Conservation (phyloP, 2,797 vertebrate genomes). For the Peromyscus attwateri region DNA sequence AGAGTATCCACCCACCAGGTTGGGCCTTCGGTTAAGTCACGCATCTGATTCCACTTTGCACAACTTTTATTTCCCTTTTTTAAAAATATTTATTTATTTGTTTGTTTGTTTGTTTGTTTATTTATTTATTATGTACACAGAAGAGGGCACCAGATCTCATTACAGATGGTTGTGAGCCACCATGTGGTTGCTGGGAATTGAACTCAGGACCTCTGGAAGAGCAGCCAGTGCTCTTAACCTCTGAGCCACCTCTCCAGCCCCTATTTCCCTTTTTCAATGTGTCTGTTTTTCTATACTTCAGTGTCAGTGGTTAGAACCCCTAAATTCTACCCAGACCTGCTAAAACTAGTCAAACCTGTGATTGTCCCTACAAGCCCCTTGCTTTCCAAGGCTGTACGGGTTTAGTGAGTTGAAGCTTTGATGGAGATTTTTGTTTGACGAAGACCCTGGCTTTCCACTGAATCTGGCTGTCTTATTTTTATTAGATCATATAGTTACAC, state of each 20-base stretch:
- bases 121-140: too few species aligned
- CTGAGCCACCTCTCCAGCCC: too few species aligned
- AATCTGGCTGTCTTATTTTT: neutral
- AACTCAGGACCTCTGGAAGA: too few species aligned
- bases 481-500: neutral
- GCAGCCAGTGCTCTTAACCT: too few species aligned
- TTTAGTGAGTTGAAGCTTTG: neutral
- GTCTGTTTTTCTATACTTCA: neutral
- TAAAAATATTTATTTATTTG: too few species aligned
- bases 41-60: too few species aligned
- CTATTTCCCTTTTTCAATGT: neutral
- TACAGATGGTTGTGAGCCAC: too few species aligned
- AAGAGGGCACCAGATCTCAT: too few species aligned
- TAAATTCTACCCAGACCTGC: neutral
- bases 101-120: too few species aligned
- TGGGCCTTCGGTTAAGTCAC: slow-evolving; percentile 94
- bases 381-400: accelerated
- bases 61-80: neutral
- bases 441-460: neutral
- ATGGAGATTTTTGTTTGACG: neutral
- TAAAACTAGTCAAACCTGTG: neutral
- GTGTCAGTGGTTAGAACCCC: neutral
- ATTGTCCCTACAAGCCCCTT: too few species aligned
- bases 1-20: slow-evolving; percentile 94
- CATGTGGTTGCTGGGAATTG: too few species aligned